These are phyloP conservation scores for Endomychus coccineus DNA, from an alignment of 2,888 invertebrate genomes.

Conservation along the genomic window DNA sequence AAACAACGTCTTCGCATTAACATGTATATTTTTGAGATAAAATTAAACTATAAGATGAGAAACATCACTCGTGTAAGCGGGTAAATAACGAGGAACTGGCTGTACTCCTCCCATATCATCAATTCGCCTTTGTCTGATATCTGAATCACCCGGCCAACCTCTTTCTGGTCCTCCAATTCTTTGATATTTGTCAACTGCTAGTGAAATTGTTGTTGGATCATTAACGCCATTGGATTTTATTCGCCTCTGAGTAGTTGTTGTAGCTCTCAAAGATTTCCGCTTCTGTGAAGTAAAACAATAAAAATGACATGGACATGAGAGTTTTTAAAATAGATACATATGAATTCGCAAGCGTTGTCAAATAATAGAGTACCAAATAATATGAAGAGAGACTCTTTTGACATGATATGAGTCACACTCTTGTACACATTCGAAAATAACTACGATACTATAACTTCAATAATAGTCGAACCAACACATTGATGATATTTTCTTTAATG, in stretches of 20 bases:
- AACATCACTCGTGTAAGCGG: slow-evolving; percentile 72
- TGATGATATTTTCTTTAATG: no score
- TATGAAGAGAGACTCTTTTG: no score
- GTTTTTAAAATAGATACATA: no score
- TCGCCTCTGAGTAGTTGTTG: slow-evolving; percentile 69
- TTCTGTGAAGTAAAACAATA: slow-evolving; percentile 68
- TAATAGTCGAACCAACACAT: no score
- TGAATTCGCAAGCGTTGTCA: no score
- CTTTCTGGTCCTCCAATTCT: slow-evolving; percentile 48
- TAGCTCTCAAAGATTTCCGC: slow-evolving; percentile 76
- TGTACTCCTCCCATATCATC: slow-evolving; percentile 51
- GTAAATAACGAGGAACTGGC: slow-evolving; percentile 61
- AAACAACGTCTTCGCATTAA: no score
- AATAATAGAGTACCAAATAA: no score
- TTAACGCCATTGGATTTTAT: slow-evolving; percentile 73
- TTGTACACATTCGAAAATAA: no score
- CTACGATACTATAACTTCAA: no score
- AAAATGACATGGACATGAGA: no score
- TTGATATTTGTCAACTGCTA: slow-evolving; percentile 63
- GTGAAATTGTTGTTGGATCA: slow-evolving; percentile 72
- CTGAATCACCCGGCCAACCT: slow-evolving; percentile 59
- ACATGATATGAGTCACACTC: no score
- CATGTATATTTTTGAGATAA: background rate
- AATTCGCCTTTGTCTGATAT: slow-evolving; percentile 58
- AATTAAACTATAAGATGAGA: slow-evolving; percentile 69